Conservation (phyloP, 92 coral and sea anemone species). For the Zoanthus solanderi region DNA sequence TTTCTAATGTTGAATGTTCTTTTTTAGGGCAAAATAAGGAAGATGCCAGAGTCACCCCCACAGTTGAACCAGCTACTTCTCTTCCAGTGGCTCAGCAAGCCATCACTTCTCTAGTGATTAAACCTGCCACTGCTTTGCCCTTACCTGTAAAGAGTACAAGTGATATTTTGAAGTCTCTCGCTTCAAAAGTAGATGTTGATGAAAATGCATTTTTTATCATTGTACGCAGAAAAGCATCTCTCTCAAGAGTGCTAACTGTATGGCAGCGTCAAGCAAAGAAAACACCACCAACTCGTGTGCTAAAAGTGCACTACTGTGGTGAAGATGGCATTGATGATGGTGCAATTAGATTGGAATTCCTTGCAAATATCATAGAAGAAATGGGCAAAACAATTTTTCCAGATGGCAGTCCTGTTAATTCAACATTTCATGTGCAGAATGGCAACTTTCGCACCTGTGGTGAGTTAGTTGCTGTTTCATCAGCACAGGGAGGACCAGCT, state of each 20-base stretch:
- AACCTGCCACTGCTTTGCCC: slow-evolving; percentile 6
- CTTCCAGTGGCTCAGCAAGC: slow-evolving; percentile 14
- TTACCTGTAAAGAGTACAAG: slow-evolving; percentile 23
- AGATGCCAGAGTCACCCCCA: slow-evolving; percentile 14
- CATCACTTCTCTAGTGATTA: neutral
- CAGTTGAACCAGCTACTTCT: slow-evolving; percentile 29
- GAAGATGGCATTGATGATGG: slow-evolving; percentile 56
- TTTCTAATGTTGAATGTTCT: neutral
- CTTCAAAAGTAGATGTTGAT: slow-evolving; percentile 54
- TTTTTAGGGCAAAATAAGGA: slow-evolving; percentile 20
- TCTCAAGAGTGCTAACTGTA: slow-evolving; percentile 42
- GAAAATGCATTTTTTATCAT: slow-evolving; percentile 28
- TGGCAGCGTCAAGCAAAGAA: slow-evolving; percentile 59
- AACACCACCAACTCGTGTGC: slow-evolving; percentile 40
- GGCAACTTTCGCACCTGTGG: slow-evolving; percentile 59
- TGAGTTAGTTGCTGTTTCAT: slow-evolving; percentile 58
- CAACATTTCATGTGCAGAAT: slow-evolving; percentile 57
- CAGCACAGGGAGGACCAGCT: slow-evolving; percentile 55
- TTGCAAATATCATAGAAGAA: slow-evolving; percentile 47
- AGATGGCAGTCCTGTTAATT: slow-evolving; percentile 46
- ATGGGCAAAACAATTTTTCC: slow-evolving; percentile 55
- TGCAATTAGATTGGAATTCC: slow-evolving; percentile 56
- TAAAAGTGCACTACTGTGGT: slow-evolving; percentile 43
- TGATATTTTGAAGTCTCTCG: slow-evolving; percentile 39
- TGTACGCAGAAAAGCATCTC: slow-evolving; percentile 53